Percentiles rank a stretch among this genome's conserved stretches.
Evolutionary conservation across 2,797 vertebrate genomes (phyloP).

Genomic region (Orientallactaga sibirica): DNA sequence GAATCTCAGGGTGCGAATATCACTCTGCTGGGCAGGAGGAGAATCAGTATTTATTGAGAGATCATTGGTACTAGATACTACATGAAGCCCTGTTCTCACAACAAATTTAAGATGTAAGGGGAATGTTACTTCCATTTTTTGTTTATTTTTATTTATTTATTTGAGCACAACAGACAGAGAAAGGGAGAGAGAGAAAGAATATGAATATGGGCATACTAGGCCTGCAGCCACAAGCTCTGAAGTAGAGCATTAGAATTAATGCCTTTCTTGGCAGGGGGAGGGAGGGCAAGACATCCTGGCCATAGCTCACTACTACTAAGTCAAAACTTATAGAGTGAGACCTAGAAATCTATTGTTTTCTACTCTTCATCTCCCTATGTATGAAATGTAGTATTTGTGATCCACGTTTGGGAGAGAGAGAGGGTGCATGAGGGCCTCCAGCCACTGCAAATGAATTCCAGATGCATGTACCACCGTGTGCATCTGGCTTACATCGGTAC

Average conservation of each 20-base stretch:
- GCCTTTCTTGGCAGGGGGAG: background rate
- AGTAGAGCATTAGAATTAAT: conserved; percentile 40
- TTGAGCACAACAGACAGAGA: background rate
- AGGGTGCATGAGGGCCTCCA: too few species aligned
- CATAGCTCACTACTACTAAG: background rate
- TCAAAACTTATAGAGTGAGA: conserved; percentile 14
- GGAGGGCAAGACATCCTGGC: background rate
- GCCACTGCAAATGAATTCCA: too few species aligned
- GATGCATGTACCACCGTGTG: too few species aligned
- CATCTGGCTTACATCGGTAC: too few species aligned
- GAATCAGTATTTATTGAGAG: background rate
- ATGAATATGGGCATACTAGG: too few species aligned
- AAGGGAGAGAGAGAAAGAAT: background rate
- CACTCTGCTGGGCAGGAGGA: background rate
- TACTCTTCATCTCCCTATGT: background rate
- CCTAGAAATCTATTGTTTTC: conserved; percentile 23
- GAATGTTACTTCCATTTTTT: conserved; percentile 6
- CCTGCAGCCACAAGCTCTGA: background rate
- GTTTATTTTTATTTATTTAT: too few species aligned
- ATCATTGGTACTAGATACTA: background rate
- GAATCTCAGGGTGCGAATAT: background rate
- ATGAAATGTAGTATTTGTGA: conserved; percentile 53
- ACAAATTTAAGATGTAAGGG: background rate
- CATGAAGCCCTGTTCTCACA: background rate
- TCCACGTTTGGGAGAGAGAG: too few species aligned